These are phyloP conservation scores for Maniola hyperantus DNA, from an alignment of 2,888 invertebrate species.

Conservation along the genomic window DNA sequence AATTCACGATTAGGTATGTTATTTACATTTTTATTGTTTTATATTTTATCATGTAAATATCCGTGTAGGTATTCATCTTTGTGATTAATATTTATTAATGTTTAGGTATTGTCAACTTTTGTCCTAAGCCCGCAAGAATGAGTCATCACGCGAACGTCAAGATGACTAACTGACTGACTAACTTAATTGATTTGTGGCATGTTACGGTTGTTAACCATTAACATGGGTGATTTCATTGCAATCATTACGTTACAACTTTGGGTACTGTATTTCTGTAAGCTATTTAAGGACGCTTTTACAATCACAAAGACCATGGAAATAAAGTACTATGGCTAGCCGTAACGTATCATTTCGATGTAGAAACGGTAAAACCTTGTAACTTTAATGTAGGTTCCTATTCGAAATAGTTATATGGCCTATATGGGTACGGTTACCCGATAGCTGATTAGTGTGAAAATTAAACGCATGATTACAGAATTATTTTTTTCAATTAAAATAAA, in stretches of 20 bases:
- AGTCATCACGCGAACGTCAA: constrained; percentile 59
- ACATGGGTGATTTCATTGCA: constrained; percentile 62
- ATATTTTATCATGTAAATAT: constrained; percentile 4
- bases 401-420: neutral
- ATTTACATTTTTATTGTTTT: constrained; percentile 12
- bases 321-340: neutral
- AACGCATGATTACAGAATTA: neutral
- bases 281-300: constrained; percentile 20
- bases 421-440: neutral
- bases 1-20: neutral
- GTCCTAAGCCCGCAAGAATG: constrained; percentile 58
- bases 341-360: neutral
- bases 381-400: neutral
- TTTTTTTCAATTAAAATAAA: neutral
- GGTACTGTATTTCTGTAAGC: constrained; percentile 24
- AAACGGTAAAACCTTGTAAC: neutral
- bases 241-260: constrained; percentile 38
- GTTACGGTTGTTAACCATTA: constrained; percentile 69
- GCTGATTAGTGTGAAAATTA: neutral
- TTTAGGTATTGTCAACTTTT: constrained; percentile 33
- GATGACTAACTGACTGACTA: constrained; percentile 78
- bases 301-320: constrained; percentile 9
- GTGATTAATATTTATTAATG: constrained; percentile 29
- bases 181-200: constrained; percentile 74
- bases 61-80: constrained; percentile 15